These are phyloP conservation scores for Himalopsyche phryganea DNA, from an alignment of 1,140 invertebrate genomes.

Conservation along the genomic window DNA sequence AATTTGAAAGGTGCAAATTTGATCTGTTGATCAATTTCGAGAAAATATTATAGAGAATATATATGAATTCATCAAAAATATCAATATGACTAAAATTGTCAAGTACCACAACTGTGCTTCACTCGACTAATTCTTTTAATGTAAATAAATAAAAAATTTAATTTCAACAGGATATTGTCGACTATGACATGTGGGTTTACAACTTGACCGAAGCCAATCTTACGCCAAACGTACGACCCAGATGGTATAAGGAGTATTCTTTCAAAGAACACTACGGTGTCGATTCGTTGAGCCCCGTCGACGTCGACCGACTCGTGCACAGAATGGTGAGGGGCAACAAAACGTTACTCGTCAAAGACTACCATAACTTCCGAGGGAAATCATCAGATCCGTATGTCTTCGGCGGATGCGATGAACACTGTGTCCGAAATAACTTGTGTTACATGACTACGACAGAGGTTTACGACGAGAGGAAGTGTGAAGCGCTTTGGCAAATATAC, in stretches of 20 bases:
- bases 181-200: slow-evolving; percentile 71
- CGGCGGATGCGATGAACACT: slow-evolving; percentile 52
- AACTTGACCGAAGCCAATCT: slow-evolving; percentile 75
- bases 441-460: slow-evolving; percentile 55
- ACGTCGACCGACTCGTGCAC: slow-evolving; percentile 50
- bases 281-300: slow-evolving; percentile 44
- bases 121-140: too few species aligned
- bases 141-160: too few species aligned
- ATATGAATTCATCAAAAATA: too few species aligned
- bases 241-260: slow-evolving; percentile 67
- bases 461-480: slow-evolving; percentile 53
- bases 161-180: slow-evolving; percentile 58
- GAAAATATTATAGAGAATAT: too few species aligned
- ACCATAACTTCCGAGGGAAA: slow-evolving; percentile 54
- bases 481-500: slow-evolving; percentile 41
- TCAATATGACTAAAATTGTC: too few species aligned
- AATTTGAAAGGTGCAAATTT: too few species aligned
- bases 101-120: too few species aligned
- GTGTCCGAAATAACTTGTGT: slow-evolving; percentile 57
- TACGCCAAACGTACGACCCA: slow-evolving; percentile 49
- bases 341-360: slow-evolving; percentile 41
- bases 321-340: slow-evolving; percentile 48
- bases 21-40: too few species aligned
- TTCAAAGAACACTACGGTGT: slow-evolving; percentile 63
- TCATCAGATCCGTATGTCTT: slow-evolving; percentile 54